Evolutionary conservation across 1,140 invertebrate genomes (phyloP).

Genomic region (Mizuhopecten yessoensis): DNA sequence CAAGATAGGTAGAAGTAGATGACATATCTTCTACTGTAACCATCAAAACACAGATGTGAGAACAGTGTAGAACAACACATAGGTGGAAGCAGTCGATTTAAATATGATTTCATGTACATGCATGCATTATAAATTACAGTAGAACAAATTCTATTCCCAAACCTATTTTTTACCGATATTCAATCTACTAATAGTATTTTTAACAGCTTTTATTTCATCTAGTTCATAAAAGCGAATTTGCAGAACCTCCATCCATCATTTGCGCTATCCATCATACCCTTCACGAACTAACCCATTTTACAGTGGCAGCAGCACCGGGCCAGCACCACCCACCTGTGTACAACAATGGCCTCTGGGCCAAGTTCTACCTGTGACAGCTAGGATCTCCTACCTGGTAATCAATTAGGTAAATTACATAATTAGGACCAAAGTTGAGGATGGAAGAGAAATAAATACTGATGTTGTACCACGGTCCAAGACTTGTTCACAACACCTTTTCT

Average conservation of each 20-base stretch:
- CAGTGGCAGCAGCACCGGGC: not conserved
- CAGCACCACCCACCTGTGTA: not conserved
- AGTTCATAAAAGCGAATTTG: not conserved
- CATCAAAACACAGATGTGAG: too few relatives aligned
- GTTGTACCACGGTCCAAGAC: not conserved
- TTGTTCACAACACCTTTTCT: not conserved
- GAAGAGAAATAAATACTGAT: not conserved
- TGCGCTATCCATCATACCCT: not conserved
- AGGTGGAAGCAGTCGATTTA: too few relatives aligned
- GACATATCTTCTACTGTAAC: too few relatives aligned
- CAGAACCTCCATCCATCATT: not conserved
- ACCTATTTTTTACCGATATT: not conserved
- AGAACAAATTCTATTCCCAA: not conserved
- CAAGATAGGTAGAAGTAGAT: too few relatives aligned
- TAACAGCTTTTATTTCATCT: too few relatives aligned
- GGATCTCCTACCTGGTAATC: not conserved
- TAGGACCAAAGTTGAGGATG: not conserved
- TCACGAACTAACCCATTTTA: not conserved
- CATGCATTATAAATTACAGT: not conserved
- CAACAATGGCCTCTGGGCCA: not conserved
- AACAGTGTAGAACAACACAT: too few relatives aligned
- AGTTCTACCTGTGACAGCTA: not conserved
- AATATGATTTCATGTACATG: too few relatives aligned
- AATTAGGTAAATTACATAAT: constrained; percentile 29
- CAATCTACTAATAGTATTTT: not conserved